Percentiles rank a stretch among this genome's conserved stretches.
Evolutionary conservation across 2,888 invertebrate species (phyloP).

Genomic region (Aphrophora alni): DNA sequence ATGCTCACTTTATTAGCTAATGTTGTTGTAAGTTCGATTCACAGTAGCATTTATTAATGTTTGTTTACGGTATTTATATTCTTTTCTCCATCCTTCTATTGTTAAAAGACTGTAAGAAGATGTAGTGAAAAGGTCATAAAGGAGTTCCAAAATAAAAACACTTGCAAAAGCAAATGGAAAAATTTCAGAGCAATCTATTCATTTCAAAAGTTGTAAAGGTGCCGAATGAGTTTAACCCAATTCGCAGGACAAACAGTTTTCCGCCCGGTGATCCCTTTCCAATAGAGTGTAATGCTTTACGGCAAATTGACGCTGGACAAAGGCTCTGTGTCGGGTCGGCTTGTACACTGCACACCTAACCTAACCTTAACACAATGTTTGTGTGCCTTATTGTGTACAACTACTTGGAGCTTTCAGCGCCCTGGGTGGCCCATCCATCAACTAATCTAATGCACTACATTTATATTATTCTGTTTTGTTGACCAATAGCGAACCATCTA

Average conservation of each 20-base stretch:
- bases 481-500: not conserved
- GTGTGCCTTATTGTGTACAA: not conserved
- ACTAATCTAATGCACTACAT: not conserved
- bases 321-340: not conserved
- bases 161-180: no score
- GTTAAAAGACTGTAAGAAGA: no score
- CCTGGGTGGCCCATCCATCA: not conserved
- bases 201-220: not conserved
- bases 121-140: no score
- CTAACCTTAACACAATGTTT: constrained; percentile 2
- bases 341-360: not conserved
- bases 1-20: no score
- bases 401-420: constrained; percentile 2
- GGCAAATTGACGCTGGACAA: not conserved
- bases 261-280: not conserved
- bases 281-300: not conserved
- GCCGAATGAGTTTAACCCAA: not conserved
- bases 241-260: not conserved
- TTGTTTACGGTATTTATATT: no score
- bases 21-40: no score
- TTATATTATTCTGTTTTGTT: not conserved
- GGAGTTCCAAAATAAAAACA: no score
- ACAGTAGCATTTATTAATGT: no score
- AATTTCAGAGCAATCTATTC: no score
- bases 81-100: no score